Conservation (phyloP, 2,797 vertebrate genomes). For the Semotilus atromaculatus region DNA sequence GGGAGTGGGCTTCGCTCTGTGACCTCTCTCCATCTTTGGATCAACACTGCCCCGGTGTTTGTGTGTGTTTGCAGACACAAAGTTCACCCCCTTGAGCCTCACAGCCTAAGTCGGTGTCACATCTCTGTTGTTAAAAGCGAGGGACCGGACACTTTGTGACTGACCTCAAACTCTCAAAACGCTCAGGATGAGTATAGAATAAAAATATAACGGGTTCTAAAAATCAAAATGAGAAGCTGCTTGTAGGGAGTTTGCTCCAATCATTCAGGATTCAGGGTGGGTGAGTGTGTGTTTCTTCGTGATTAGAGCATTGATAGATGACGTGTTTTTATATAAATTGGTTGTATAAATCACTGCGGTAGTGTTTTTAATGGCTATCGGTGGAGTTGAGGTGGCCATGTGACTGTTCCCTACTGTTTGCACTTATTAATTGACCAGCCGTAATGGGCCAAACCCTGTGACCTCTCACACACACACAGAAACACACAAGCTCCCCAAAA, state of each 20-base stretch:
- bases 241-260: conserved; percentile 23
- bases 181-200: conserved; percentile 34
- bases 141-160: conserved; percentile 24
- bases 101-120: conserved; percentile 1
- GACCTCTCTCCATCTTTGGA: conserved; percentile 54
- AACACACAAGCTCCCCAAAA: conserved; percentile 12
- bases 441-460: conserved; percentile 41
- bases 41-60: conserved; percentile 36
- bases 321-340: conserved; percentile 79
- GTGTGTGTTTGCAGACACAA: conserved; percentile 43
- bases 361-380: conserved; percentile 71
- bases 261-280: conserved; percentile 29
- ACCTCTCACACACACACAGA: conserved; percentile 35
- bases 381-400: conserved; percentile 64
- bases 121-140: conserved; percentile 46
- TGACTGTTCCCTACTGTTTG: conserved; percentile 38
- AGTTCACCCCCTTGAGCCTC: conserved; percentile 46
- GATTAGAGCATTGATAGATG: conserved; percentile 62
- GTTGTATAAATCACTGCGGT: conserved; percentile 80
- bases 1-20: conserved; percentile 39
- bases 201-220: conserved; percentile 16
- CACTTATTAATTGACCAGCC: conserved; percentile 48
- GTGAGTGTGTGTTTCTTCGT: conserved; percentile 47
- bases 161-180: conserved; percentile 29
- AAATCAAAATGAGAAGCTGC: conserved; percentile 30